phyloP scores from a whole-genome alignment of 2,797 vertebrate genomes.

The Poeciliopsis presidionis region DNA sequence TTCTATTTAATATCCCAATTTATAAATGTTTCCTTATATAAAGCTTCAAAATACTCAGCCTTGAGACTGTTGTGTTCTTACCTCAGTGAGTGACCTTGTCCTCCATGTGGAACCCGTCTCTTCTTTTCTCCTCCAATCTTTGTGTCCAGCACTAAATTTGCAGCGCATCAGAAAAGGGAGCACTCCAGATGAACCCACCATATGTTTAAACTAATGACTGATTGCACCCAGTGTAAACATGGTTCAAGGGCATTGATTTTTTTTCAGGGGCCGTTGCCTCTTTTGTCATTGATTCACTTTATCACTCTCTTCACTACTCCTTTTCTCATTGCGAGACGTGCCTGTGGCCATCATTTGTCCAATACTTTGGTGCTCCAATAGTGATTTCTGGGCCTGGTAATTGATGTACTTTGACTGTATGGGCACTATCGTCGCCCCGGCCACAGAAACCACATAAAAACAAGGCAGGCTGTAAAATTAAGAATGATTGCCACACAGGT shows the following conservation, averaged over 20 bases:
- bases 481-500: conserved; percentile 43
- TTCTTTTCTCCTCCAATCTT: conserved; percentile 22
- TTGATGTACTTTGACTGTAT: conserved; percentile 54
- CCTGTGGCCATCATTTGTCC: conserved; percentile 55
- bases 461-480: conserved; percentile 46
- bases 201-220: conserved; percentile 68
- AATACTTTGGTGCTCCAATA: conserved; percentile 56
- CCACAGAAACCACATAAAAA: conserved; percentile 47
- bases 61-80: conserved; percentile 2
- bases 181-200: conserved; percentile 24
- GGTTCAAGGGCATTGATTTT: conserved; percentile 62
- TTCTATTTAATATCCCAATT: not conserved
- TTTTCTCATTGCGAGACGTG: conserved; percentile 45
- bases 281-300: conserved; percentile 50
- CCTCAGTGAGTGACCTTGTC: conserved; percentile 11
- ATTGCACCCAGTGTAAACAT: conserved; percentile 55
- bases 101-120: conserved; percentile 9
- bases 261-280: conserved; percentile 43
- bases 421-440: conserved; percentile 37
- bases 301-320: conserved; percentile 20
- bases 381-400: conserved; percentile 58
- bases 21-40: no score
- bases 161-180: conserved; percentile 26
- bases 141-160: conserved; percentile 39
- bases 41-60: not conserved